Evolutionary conservation across 2,888 invertebrate genomes (phyloP), one percentile per base, ranked within the genome.

Genomic region (Lasioglossum oenotherae): DNA sequence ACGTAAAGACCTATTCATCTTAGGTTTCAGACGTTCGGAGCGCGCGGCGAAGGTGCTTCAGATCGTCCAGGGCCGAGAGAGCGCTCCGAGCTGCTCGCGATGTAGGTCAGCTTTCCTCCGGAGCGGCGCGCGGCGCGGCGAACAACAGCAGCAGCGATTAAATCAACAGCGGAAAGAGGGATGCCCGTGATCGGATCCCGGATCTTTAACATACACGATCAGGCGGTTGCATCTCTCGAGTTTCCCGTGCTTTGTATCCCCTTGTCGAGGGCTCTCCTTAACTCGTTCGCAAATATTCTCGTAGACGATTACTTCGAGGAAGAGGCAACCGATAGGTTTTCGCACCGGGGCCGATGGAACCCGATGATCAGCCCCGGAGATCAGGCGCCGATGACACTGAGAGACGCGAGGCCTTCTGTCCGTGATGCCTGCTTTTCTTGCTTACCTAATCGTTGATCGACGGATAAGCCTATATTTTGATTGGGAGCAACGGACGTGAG

Each of bases 321-420:
- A 72, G 46, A 77, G 60, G 60, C 46, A 67, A 27, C 53, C 76
- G 67, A n/a, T 69, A 49, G 46, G 27, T 46, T 16, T 67, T 38
- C 44, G 38, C 76, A 49, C 44, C 35, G 35, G 44, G 31, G 31
- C 38, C 76, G 53, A 79, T 10, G 44, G 38, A 46, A 60, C 57
- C 46, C 71, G 53, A 60, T 19, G 49, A 72, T 74, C 64, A 23
- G 57, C 57, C 31, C 31, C n/a, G 41, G 27, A n/a, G 27, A 60
- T 53, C 60, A 38, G 74, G 76, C 81, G 78, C 81, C 78, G 69
- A 74, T 64, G 60, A 75, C 67, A 44, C 78, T 12, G 74, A 73
- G 75, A 60, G 76, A 82, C 35, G 67, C 38, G 3, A 53, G 12
- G 10, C n/a, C 23, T 57, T 57, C 57, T n/a, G n/a, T 4, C 12